Evolutionary conservation across 1,140 invertebrate species (phyloP), one percentile per base, ranked within the genome.

Genomic region (Drosophila malerkotliana): DNA sequence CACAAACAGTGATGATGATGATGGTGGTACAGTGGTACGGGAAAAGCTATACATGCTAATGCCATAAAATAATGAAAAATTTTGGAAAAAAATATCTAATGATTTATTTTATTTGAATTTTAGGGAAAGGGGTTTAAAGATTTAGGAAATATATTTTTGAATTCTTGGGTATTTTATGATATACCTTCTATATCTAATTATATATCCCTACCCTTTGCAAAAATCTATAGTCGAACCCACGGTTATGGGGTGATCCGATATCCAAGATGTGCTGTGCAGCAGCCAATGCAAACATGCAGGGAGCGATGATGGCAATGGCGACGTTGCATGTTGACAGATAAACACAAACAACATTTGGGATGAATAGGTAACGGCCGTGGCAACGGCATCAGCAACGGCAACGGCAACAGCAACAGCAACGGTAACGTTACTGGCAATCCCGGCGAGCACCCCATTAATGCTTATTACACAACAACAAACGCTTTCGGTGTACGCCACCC

Each of bases 271-370:
- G 48, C 41, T 34, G 47, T 67, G 63, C 63, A 56, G 30, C 60
- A 56, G 52, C 60, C 45, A 53, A 9, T 7, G 61, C 64, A 68
- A 66, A 53, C 64, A 68, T 68, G 64, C 69, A 72, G 69, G 67
- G 54, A 59, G 73, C 52, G 48, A 26, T 41, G 56, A 67, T 75
- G 69, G 72, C 76, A 66, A 64, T 57, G 74, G 58, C 63, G 74
- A 72, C 82, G 78, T 67, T 87, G 82, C 78, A 87, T 82, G 82
- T 87, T 85, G 82, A 85, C 82, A 85, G 82, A 85, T 85, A 85
- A 87, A 87, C 82, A 85, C 84, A 81, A 81, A 87, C 78, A 87
- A 85, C 77, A 62, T 81, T 81, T 49, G 68, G 54, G 73, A 78
- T 87, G 78, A 85, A 81, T 87, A 85, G 74, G 72, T 76, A 77